Percentiles rank a stretch among this genome's conserved stretches.
Evolutionary conservation across 2,888 invertebrate genomes (phyloP).

Genomic region (Lobophora halterata): DNA sequence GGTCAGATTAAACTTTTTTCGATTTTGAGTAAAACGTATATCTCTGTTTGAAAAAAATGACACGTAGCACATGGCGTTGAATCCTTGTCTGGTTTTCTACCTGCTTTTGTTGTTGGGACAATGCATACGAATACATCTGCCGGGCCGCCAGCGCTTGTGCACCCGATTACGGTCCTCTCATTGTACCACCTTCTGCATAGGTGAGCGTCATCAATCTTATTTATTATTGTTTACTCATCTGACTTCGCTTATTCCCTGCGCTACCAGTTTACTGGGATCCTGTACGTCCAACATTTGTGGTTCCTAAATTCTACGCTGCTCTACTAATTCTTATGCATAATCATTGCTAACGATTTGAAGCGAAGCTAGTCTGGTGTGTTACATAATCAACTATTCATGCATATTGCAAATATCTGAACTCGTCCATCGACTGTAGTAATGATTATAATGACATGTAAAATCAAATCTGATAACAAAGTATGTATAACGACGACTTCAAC

Average conservation of each 20-base stretch:
- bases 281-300: constrained; percentile 10
- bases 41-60: constrained; percentile 69
- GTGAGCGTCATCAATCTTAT: constrained; percentile 47
- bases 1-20: constrained; percentile 73
- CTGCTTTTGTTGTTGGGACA: constrained; percentile 76
- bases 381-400: constrained; percentile 57
- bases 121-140: constrained; percentile 72
- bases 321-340: constrained; percentile 18
- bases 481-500: constrained; percentile 8
- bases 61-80: constrained; percentile 73
- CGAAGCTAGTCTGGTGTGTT: constrained; percentile 58
- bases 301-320: constrained; percentile 6
- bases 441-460: too few relatives aligned
- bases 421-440: constrained; percentile 37
- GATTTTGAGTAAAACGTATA: constrained; percentile 66
- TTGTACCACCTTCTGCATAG: constrained; percentile 42
- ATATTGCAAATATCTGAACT: constrained; percentile 56
- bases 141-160: constrained; percentile 58
- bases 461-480: constrained; percentile 25
- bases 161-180: constrained; percentile 40
- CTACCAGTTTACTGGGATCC: constrained; percentile 7
- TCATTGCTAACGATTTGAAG: constrained; percentile 45
- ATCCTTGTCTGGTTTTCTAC: constrained; percentile 60
- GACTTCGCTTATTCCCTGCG: constrained; percentile 6
- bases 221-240: constrained; percentile 20